Conservation (phyloP, 2,888 invertebrate genomes). For the Apamea anceps region DNA sequence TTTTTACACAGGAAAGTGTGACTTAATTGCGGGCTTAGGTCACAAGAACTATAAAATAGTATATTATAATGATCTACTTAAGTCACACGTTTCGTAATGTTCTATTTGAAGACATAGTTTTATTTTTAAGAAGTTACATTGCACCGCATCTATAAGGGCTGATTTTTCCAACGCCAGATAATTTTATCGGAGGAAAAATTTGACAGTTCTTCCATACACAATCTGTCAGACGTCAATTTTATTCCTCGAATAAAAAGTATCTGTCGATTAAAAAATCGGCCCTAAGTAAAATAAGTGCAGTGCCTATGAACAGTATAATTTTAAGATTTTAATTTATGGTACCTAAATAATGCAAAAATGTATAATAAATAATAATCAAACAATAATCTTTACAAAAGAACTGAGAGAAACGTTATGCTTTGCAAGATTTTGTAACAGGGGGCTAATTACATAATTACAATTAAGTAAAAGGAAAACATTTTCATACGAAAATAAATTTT, state of each 20-base stretch:
- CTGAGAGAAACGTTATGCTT: not conserved
- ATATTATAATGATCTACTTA: not conserved
- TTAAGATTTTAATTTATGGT: not conserved
- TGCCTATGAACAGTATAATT: not conserved
- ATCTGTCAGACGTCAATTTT: no score
- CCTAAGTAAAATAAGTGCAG: not conserved
- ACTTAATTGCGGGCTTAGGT: not conserved
- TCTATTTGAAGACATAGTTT: not conserved
- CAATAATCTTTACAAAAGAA: not conserved
- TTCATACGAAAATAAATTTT: constrained; percentile 45
- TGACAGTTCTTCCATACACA: no score
- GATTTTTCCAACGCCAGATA: no score
- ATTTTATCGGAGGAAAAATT: no score
- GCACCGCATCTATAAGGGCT: not conserved
- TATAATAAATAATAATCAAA: no score
- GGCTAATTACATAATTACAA: constrained; percentile 27
- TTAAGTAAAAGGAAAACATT: constrained; percentile 22
- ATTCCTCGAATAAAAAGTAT: no score
- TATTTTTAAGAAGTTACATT: not conserved
- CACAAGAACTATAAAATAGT: not conserved
- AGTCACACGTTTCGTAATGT: not conserved
- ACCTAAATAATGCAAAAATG: not conserved
- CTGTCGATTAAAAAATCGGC: no score
- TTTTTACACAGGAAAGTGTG: not conserved
- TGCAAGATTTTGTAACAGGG: constrained; percentile 11